Evolutionary conservation across 1,140 invertebrate species (phyloP), one percentile per base, ranked within the genome.

Genomic region (Hydropsyche tenuis): DNA sequence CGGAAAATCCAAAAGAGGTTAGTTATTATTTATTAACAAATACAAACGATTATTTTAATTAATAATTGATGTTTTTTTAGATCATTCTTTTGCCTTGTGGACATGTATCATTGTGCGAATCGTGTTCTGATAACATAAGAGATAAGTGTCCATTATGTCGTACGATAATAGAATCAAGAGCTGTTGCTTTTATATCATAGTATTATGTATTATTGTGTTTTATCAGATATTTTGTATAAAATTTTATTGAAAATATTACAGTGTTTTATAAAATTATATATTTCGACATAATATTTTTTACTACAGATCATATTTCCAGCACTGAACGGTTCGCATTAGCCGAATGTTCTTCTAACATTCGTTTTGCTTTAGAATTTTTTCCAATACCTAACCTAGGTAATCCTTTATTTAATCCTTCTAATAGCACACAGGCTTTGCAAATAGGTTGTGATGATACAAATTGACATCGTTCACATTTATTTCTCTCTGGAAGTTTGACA

Each of bases 371-470:
- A 48, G 91, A 94, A 69, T 89, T 91, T 84, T 96, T 96, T 6
- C 93, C 93, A 63, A 96, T 92, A 1, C 93, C 94, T 48, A 96
- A 84, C 81, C 90, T 93, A 1, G 97, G 96, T 53, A 95, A 81
- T 11, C 97, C 97, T 80, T 93, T 92, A 82, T 99, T 99, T 0
- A 99, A 86, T 9, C 98, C 97, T 87, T 99, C 95, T 4, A 99
- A 85, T 63, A 99, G 86, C 1, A 97, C 89, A 84, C 98, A 99
- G 0, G 98, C 97, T 85, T 99, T 99, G 81, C 98, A 99, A 11
- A 99, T 88, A 78, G 91, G 88, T 83, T 99, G 96, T 79, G 96
- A 98, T 1, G 97, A 99, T 2, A 99, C 94, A 85, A 96, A 99
- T 37, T 94, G 93, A 86, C 98, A 99, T 69, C 92, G 87, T 16